Percentiles rank a stretch among this genome's conserved stretches.
Evolutionary conservation across 2,888 invertebrate genomes (phyloP).

Genomic region (Hyalella azteca): DNA sequence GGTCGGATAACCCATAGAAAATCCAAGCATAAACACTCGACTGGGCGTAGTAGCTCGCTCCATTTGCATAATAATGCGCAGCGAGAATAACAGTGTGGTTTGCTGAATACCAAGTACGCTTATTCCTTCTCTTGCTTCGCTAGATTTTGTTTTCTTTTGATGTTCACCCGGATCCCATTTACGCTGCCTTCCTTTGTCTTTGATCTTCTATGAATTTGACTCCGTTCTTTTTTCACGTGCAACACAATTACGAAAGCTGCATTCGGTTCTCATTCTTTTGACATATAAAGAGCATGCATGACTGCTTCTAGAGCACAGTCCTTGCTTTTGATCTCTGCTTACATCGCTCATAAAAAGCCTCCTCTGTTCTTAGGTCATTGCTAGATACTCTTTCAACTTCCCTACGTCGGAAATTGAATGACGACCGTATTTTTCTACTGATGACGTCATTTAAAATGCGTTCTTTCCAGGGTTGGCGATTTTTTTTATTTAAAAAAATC

Average conservation of each 20-base stretch:
- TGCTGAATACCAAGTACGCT: conserved; percentile 12
- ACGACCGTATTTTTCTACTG: too few species aligned
- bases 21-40: conserved; percentile 27
- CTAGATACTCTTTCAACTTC: too few species aligned
- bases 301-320: too few species aligned
- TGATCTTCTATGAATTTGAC: conserved; percentile 1
- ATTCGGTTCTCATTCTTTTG: not conserved
- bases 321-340: too few species aligned
- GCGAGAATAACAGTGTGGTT: conserved; percentile 30
- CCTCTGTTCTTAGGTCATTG: too few species aligned
- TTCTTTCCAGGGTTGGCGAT: too few species aligned
- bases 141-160: conserved; percentile 5
- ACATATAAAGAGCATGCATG: too few species aligned
- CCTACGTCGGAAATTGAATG: too few species aligned
- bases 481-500: too few species aligned
- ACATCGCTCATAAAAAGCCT: too few species aligned
- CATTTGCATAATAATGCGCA: conserved; percentile 29
- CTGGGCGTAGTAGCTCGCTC: conserved; percentile 22
- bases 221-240: not conserved
- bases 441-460: too few species aligned
- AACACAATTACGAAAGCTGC: conserved; percentile 14
- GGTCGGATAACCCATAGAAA: conserved; percentile 36
- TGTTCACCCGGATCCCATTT: conserved; percentile 16
- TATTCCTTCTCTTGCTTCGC: conserved; percentile 14
- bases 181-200: conserved; percentile 5